Base-by-base conservation (phyloP, 2,113 vertebrate species). In the Struthidea cinerea region DNA sequence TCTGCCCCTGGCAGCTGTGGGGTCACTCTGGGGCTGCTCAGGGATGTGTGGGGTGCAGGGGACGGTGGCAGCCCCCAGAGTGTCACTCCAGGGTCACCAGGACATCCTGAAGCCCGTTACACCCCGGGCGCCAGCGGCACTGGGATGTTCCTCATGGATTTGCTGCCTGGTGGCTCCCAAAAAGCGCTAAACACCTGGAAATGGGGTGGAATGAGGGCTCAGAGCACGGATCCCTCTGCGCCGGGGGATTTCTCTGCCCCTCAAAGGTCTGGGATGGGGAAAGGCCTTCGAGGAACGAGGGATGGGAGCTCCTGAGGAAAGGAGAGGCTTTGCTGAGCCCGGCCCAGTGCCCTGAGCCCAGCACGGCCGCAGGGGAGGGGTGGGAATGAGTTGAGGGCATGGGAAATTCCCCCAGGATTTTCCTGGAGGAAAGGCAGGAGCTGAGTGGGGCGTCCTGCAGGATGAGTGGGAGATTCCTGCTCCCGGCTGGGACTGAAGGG, bases 221-320 rank as follows among this genome's bases (percentile, higher is more conserved):
- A 52, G 39, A 10, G 35, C 4, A 2, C 0, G 4, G 39, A 42
- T 22, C 18, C 27, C 27, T 61, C 18, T 0, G 0, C 21, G 30
- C 27, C 0, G 0, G 16, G 27, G 37, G 15, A 5, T 44, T 37
- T 33, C 27, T 70, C 33, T 16, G 30, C 56, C n/a, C 69, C 39
- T 39, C 57, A n/a, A 18, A 12, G 4, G 21, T 3, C 41, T 23
- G 23, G 35, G 70, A 69, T 8, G 30, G 11, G 18, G 23, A 57
- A 83, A 42, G 33, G 5, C 7, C 7, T 22, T 10, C 12, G 42
- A 57, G 61, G 57, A 78, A 67, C 22, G 5, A 49, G n/a, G 15
- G 52, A 22, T 39, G 18, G 28, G 52, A 41, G 1, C 44, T 16
- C 46, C 26, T 26, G 21, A 56, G 71, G 73, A 37, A 30, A 56